Evolutionary conservation across 2,797 vertebrate species (phyloP).

Genomic region (Ctenochaetus hawaiiensis): DNA sequence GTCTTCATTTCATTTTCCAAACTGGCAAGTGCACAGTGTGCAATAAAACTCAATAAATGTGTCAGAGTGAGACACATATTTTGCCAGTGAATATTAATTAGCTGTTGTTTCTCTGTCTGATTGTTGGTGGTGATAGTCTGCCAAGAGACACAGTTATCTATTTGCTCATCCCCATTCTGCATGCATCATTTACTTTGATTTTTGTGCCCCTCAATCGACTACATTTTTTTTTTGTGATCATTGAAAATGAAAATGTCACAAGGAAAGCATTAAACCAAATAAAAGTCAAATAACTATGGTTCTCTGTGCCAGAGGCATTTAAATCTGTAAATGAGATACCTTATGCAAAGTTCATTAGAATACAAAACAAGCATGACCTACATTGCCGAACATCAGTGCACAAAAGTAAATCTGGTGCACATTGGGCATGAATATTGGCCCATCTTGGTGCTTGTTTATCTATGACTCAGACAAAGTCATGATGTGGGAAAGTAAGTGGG

Average conservation of each 20-base stretch:
- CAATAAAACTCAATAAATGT: slow-evolving; percentile 66
- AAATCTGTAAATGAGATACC: slow-evolving; percentile 43
- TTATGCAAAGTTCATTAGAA: slow-evolving; percentile 60
- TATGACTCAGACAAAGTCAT: slow-evolving; percentile 70
- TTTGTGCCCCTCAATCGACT: slow-evolving; percentile 51
- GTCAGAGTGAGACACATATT: slow-evolving; percentile 70
- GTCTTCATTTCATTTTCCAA: slow-evolving; percentile 57
- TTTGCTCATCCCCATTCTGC: slow-evolving; percentile 56
- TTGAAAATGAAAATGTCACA: slow-evolving; percentile 51
- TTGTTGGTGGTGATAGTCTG: slow-evolving; percentile 70
- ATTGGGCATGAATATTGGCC: slow-evolving; percentile 47
- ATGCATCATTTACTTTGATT: slow-evolving; percentile 69
- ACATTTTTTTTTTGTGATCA: slow-evolving; percentile 54
- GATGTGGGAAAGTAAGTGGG: slow-evolving; percentile 64
- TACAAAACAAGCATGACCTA: slow-evolving; percentile 68
- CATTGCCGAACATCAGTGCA: slow-evolving; percentile 57
- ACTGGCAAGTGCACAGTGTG: slow-evolving; percentile 51
- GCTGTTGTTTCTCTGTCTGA: slow-evolving; percentile 69
- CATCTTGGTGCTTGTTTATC: slow-evolving; percentile 49
- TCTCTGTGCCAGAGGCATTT: slow-evolving; percentile 30
- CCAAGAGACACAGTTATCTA: slow-evolving; percentile 67
- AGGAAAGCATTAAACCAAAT: slow-evolving; percentile 59
- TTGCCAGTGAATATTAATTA: slow-evolving; percentile 80
- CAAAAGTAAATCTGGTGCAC: slow-evolving; percentile 53
- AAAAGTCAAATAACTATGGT: slow-evolving; percentile 52